Conservation (phyloP, 2,113 vertebrate species). For the Arvicanthis niloticus region DNA sequence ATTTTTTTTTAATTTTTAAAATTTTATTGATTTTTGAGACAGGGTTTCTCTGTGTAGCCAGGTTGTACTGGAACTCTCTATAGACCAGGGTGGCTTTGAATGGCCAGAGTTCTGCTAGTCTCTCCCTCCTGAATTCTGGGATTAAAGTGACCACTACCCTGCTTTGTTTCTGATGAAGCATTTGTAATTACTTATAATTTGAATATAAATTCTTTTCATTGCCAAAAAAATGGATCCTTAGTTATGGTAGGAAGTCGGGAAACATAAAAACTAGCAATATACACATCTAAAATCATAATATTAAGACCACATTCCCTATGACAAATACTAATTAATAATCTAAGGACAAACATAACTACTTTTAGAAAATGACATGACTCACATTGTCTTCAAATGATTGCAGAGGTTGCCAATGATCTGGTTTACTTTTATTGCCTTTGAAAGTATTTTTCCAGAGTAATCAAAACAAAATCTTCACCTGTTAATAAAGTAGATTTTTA, state of each 20-base stretch:
- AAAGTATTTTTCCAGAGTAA: constrained; percentile 14
- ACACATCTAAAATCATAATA: constrained; percentile 82
- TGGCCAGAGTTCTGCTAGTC: background rate
- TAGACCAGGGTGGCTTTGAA: background rate
- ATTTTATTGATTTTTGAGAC: background rate
- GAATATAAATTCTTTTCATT: constrained; percentile 79
- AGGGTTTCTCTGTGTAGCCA: background rate
- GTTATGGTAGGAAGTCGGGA: constrained; percentile 72
- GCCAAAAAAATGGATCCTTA: constrained; percentile 80
- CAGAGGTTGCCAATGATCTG: constrained; percentile 79
- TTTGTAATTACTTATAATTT: constrained; percentile 85
- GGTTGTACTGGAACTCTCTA: background rate
- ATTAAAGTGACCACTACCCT: background rate
- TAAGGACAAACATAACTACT: constrained; percentile 79
- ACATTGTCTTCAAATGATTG: constrained; percentile 81
- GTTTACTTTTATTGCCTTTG: constrained; percentile 81
- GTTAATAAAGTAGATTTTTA: constrained; percentile 17
- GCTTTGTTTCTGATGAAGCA: constrained; percentile 71
- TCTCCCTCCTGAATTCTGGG: background rate
- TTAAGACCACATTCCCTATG: constrained; percentile 84
- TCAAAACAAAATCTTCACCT: constrained; percentile 53
- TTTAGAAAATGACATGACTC: constrained; percentile 81
- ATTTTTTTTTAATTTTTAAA: background rate
- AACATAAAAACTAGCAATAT: constrained; percentile 81
- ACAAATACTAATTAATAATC: constrained; percentile 88